Conservation (phyloP, 2,113 vertebrate species). For the Equus przewalskii region DNA sequence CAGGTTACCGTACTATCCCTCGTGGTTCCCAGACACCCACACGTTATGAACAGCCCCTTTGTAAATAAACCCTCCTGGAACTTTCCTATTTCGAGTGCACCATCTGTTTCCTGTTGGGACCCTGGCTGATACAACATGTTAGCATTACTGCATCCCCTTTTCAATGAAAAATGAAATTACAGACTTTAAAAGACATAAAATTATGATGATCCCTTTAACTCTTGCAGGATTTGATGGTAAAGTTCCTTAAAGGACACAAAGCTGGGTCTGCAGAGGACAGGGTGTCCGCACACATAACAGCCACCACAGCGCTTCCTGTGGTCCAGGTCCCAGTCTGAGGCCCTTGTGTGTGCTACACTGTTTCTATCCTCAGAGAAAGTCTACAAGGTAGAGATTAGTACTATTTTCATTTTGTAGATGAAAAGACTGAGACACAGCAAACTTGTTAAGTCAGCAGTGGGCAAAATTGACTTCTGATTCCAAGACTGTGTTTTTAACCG, state of each 20-base stretch:
- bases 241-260: not conserved
- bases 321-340: not conserved
- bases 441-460: not conserved
- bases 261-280: not conserved
- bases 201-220: not conserved
- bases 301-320: fast-evolving
- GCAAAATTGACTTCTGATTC: not conserved
- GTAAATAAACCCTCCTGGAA: conserved; percentile 54
- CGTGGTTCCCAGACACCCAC: not conserved
- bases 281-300: fast-evolving
- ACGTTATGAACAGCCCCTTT: not conserved
- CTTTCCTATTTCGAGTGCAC: not conserved
- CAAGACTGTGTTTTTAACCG: not conserved
- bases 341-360: not conserved
- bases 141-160: conserved; percentile 6
- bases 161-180: conserved; percentile 52
- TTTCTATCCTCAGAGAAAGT: not conserved
- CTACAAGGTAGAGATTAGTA: not conserved
- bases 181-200: conserved; percentile 50
- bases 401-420: not conserved
- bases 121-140: conserved; percentile 19
- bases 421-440: not conserved
- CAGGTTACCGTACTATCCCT: not conserved
- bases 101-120: conserved; percentile 62
- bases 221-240: not conserved